These are phyloP conservation scores for Acrocephalus kingi DNA, from an alignment of 2,113 vertebrate genomes.

Conservation along the genomic window DNA sequence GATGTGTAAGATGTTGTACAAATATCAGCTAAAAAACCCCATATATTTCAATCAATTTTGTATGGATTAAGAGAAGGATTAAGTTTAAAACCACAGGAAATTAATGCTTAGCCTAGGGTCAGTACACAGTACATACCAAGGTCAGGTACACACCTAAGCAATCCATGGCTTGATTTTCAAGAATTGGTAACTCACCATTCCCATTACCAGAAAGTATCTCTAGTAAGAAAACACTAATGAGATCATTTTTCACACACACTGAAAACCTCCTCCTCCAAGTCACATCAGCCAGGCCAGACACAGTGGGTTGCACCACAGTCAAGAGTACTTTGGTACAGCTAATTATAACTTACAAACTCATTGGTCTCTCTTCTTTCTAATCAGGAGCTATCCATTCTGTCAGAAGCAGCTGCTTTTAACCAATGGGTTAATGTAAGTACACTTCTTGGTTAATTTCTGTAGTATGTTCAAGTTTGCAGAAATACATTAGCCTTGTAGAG, in stretches of 20 bases:
- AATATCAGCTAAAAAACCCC: background rate
- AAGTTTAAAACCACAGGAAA: background rate
- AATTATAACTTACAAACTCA: background rate
- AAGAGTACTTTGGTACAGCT: background rate
- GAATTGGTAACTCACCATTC: background rate
- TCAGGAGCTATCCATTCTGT: conserved; percentile 83
- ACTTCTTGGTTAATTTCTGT: background rate
- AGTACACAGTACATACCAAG: rapidly evolving
- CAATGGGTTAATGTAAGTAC: conserved; percentile 86
- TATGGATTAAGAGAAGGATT: background rate
- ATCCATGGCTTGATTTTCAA: background rate
- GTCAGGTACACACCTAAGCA: background rate
- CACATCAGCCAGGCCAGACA: background rate
- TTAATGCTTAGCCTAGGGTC: background rate
- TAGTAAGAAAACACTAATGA: background rate
- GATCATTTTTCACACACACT: background rate
- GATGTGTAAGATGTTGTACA: background rate
- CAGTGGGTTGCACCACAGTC: background rate
- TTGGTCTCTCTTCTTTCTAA: background rate
- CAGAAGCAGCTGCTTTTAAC: conserved; percentile 79
- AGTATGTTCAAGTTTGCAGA: background rate
- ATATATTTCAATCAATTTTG: background rate
- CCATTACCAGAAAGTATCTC: background rate
- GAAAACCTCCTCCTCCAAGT: background rate
- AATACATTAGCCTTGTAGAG: background rate